These are phyloP conservation scores for Piezodorus guildinii DNA, from an alignment of 1,140 invertebrate species.

Conservation along the genomic window DNA sequence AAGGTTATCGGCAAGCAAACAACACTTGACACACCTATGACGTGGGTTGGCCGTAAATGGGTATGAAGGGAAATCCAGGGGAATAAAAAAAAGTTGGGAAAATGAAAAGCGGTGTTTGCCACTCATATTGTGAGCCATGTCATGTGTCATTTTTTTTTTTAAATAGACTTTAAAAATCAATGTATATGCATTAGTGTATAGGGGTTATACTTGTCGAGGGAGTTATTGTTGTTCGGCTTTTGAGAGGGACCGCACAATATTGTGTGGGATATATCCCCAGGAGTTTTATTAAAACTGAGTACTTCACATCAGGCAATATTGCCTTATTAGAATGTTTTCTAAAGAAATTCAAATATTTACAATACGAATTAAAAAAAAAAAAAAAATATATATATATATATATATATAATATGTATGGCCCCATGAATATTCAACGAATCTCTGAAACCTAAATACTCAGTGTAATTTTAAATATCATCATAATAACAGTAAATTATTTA, in stretches of 20 bases:
- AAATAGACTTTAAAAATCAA: slow-evolving; percentile 15
- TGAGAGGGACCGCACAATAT: not conserved
- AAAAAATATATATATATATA: no score
- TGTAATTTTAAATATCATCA: no score
- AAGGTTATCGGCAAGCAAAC: not conserved
- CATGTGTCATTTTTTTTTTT: slow-evolving; percentile 16
- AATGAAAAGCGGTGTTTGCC: slow-evolving; percentile 9
- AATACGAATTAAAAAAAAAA: no score
- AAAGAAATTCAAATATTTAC: no score
- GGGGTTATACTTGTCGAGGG: slow-evolving; percentile 6
- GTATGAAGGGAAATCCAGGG: not conserved
- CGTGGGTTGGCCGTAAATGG: not conserved
- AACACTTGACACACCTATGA: not conserved
- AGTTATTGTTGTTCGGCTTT: not conserved
- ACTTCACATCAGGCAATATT: no score
- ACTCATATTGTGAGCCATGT: not conserved
- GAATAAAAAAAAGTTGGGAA: not conserved
- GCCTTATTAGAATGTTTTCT: no score
- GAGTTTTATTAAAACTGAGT: no score
- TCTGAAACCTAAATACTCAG: no score
- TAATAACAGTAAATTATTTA: no score
- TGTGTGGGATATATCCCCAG: no score
- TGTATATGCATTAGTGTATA: slow-evolving; percentile 5
- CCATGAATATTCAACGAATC: no score
- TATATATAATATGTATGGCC: no score